Conservation (phyloP, 2,113 vertebrate species). For the Hystrix cristata region DNA sequence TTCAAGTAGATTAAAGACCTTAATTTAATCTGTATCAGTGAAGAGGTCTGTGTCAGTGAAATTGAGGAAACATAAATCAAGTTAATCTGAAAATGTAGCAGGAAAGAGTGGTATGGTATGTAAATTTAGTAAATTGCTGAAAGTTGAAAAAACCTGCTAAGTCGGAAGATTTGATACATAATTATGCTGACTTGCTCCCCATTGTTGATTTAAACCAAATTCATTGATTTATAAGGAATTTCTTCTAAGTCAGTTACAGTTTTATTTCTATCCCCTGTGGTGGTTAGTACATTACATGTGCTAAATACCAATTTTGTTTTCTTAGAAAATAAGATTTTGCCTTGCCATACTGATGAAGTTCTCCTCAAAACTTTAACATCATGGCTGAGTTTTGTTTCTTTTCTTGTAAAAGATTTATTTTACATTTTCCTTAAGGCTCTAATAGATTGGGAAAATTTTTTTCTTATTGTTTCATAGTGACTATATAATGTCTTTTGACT, state of each 20-base stretch:
- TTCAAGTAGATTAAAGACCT: neutral
- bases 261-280: neutral
- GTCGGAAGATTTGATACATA: neutral
- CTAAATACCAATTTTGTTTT: neutral
- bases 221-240: neutral
- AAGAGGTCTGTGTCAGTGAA: neutral
- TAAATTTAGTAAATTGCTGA: neutral
- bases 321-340: neutral
- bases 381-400: conserved; percentile 23
- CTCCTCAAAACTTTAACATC: neutral
- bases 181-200: neutral
- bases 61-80: neutral
- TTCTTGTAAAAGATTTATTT: conserved; percentile 21
- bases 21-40: neutral
- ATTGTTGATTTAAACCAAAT: neutral
- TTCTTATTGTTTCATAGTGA: neutral
- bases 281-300: neutral
- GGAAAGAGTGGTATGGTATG: neutral
- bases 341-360: neutral
- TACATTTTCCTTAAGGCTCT: neutral
- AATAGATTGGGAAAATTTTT: neutral
- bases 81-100: neutral
- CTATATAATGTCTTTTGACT: neutral
- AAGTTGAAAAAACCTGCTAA: neutral
- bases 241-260: neutral